Evolutionary conservation across 2,888 invertebrate species (phyloP).

Genomic region (Chaitophorus viminalis): DNA sequence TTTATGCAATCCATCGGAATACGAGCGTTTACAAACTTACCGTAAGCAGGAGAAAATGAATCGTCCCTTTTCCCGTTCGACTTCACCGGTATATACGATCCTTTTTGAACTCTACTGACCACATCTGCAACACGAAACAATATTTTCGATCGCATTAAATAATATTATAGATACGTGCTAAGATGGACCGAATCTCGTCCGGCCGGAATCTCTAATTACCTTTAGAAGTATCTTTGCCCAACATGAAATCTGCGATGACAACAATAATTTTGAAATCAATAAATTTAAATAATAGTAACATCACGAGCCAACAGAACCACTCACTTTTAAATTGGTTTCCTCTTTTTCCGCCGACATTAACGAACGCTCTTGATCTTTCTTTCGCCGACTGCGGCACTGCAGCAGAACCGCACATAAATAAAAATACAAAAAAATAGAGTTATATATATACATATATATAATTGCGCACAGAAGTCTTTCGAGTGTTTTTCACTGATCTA

Average conservation of each 20-base stretch:
- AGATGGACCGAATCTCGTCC: not conserved
- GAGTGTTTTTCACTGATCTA: no score
- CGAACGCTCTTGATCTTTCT: constrained; percentile 5
- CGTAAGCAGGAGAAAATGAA: constrained; percentile 8
- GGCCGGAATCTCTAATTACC: constrained; percentile 17
- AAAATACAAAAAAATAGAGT: not conserved
- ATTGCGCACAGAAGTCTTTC: no score
- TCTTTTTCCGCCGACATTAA: constrained; percentile 26
- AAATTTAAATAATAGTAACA: not conserved
- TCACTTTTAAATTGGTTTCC: constrained; percentile 60
- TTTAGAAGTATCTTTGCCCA: constrained; percentile 45
- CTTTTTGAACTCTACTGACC: constrained; percentile 34
- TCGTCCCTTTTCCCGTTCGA: constrained; percentile 34
- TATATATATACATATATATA: not conserved
- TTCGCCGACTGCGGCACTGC: constrained; percentile 29
- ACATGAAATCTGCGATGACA: constrained; percentile 37
- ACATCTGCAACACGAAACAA: not conserved
- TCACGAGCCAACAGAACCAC: not conserved
- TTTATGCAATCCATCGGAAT: no score
- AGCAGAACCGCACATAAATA: not conserved
- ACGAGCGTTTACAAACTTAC: not conserved
- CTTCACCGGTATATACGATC: constrained; percentile 56
- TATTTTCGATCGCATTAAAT: not conserved
- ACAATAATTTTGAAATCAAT: not conserved
- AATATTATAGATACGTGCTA: not conserved